Percentiles rank a stretch among this genome's conserved stretches.
Evolutionary conservation across 1,140 invertebrate genomes (phyloP).

Genomic region (Caenorhabditis briggsae): DNA sequence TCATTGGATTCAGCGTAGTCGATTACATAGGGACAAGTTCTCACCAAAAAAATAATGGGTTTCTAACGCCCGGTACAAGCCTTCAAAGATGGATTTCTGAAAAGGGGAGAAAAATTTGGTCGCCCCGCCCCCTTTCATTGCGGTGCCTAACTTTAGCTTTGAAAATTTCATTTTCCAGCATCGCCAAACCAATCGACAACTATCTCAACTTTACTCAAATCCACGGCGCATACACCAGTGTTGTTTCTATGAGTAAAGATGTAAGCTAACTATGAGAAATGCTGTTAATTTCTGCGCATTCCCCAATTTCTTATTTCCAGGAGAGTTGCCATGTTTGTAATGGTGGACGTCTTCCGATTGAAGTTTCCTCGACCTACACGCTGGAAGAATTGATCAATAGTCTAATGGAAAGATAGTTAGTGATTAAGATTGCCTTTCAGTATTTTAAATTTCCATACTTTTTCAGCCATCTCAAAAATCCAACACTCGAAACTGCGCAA

Average conservation of each 20-base stretch:
- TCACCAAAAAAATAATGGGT: too few relatives aligned
- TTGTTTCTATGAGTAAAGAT: constrained; percentile 89
- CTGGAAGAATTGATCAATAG: constrained; percentile 67
- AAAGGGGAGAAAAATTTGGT: too few relatives aligned
- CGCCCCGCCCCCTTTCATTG: too few relatives aligned
- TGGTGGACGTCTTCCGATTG: constrained; percentile 54
- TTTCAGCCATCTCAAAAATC: constrained; percentile 72
- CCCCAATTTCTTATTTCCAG: constrained; percentile 70
- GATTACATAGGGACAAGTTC: too few relatives aligned
- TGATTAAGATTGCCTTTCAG: not conserved
- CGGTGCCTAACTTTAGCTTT: too few relatives aligned
- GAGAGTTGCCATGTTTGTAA: constrained; percentile 78
- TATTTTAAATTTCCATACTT: not conserved
- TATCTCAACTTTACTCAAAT: constrained; percentile 97
- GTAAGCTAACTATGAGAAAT: constrained; percentile 6
- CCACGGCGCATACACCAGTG: constrained; percentile 95
- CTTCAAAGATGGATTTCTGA: too few relatives aligned
- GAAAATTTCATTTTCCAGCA: constrained; percentile 80
- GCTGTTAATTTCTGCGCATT: not conserved
- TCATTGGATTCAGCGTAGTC: too few relatives aligned
- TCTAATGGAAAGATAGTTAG: constrained; percentile 67
- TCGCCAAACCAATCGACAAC: constrained; percentile 90
- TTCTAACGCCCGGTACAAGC: too few relatives aligned
- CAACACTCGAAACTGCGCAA: constrained; percentile 66
- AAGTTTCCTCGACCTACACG: constrained; percentile 34